phyloP scores from a whole-genome alignment of 1,140 invertebrate species.

The Gonatopus flavifemur region DNA sequence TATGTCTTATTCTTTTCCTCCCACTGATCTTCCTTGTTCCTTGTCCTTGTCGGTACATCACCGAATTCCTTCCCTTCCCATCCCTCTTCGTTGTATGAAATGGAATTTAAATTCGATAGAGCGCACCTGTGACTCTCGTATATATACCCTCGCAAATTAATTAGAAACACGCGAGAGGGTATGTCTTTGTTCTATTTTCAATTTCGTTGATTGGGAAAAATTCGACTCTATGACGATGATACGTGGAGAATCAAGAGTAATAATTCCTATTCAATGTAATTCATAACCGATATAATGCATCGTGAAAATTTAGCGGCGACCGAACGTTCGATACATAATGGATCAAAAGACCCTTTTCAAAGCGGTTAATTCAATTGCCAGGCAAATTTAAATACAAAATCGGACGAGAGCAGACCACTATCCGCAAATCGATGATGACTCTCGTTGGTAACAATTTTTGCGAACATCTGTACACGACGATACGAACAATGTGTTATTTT shows the following conservation, averaged over 20 bases:
- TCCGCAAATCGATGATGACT: constrained; percentile 13
- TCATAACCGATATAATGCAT: too few species aligned
- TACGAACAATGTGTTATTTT: constrained; percentile 14
- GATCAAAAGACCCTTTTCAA: constrained; percentile 57
- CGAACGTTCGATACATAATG: too few species aligned
- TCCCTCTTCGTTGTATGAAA: constrained; percentile 12
- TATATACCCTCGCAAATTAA: constrained; percentile 33
- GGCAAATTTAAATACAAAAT: constrained; percentile 55
- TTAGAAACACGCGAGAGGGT: constrained; percentile 28
- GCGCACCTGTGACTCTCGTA: constrained; percentile 47
- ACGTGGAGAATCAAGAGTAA: too few species aligned
- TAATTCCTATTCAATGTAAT: constrained; percentile 49
- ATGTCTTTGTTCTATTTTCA: too few species aligned
- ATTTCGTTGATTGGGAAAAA: too few species aligned
- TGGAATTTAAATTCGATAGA: constrained; percentile 43
- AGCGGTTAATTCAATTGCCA: constrained; percentile 52
- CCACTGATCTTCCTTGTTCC: neutral
- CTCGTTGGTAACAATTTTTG: constrained; percentile 32
- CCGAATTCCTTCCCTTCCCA: neutral
- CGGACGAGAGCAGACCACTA: constrained; percentile 22
- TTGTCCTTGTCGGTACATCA: neutral
- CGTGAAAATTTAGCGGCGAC: too few species aligned
- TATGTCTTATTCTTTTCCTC: neutral
- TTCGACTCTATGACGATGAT: too few species aligned
- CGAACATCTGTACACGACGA: too few species aligned